Base-by-base conservation (phyloP, 2,888 invertebrate species). In the Caenorhabditis sinica region DNA sequence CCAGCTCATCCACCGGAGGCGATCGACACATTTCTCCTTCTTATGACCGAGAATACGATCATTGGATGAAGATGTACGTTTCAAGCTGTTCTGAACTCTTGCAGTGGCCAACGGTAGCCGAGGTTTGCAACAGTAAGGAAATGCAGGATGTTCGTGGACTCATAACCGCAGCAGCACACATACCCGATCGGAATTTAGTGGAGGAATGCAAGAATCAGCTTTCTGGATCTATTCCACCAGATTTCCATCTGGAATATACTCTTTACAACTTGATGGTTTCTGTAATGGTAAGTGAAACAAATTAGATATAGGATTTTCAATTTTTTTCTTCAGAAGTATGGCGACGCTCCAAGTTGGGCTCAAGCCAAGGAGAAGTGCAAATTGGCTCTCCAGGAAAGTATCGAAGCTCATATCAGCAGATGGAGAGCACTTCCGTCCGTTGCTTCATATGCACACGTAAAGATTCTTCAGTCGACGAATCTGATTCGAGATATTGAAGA, bases 341-440 rank as follows among this genome's bases (percentile, higher is more conserved):
- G 69, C 15, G 69, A 69, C 2, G 36, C 51, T 20, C 5, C 23
- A 17, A 11, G n/a, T 30, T 33, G 33, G 36, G 2, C 51, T 9
- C 36, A 66, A 3, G 49, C 51, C n/a, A 60, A 61, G 40, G 68
- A 72, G 0, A 17, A 45, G 8, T 66, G 65, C 71, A 76, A 82
- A 36, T 36, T 8, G 0, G 83, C 36, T 0, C 1, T 76, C 3
- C 30, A 49, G 1, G 91, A 96, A 98, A 94, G 95, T 96, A 90
- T 98, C 11, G 82, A 82, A 25, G 66, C 82, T 0, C 88, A 88
- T 40, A 83, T 88, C 23, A 51, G 58, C 8, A 28, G 98, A 94
- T 99, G 99, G 99, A 95, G 97, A 83, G 95, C 97, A 73, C 94
- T 99, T 90, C 99, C 99, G 9, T 95, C 95, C 90, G 95, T 98